Evolutionary conservation across 1,140 invertebrate species (phyloP), one percentile per base, ranked within the genome.

Genomic region (Musca vetustissima): DNA sequence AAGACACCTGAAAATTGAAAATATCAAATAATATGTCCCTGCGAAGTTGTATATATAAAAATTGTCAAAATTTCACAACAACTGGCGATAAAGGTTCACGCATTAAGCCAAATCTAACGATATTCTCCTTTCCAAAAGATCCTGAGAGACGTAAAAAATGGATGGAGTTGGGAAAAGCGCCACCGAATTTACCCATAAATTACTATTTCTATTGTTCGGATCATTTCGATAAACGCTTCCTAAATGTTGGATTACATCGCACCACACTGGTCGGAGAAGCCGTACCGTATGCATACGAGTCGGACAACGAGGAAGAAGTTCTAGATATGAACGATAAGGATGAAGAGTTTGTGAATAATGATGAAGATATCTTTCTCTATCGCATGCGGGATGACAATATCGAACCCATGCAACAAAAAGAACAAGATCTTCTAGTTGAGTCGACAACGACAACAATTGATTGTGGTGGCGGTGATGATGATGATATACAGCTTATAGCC

Each of bases 91-190:
- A 50, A 1, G 65, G 70, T 1, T 49, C 48, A 11, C 11, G 49
- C 28, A 64, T 72, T 25, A 75, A 75, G 7, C 36, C 36, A 7
- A 43, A 43, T 43, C 11, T 43, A 43, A 43, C 36, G 2, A 15
- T 81, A 2, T 81, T 81, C 19, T 15, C 66, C 13, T 81, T 79
- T 57, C 77, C 79, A 1, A 80, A 77, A 36, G 69, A 81, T 24
- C 48, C 66, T 0, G 53, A 71, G 4, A 69, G 79, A 4, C 72
- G 70, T 1, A 47, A 71, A 21, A 43, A 71, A 21, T 81, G 79
- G 79, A 72, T 69, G 17, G 7, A 69, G 7, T 59, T 75, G 7
- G 77, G 75, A 1, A 48, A 71, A 28, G 76, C 76, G 6, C 69
- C 72, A 21, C 65, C 71, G 0, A 75, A 78, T 65, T 73, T 76